Conservation (phyloP, 2,888 invertebrate species). For the Amblyjoppa fuscipennis region DNA sequence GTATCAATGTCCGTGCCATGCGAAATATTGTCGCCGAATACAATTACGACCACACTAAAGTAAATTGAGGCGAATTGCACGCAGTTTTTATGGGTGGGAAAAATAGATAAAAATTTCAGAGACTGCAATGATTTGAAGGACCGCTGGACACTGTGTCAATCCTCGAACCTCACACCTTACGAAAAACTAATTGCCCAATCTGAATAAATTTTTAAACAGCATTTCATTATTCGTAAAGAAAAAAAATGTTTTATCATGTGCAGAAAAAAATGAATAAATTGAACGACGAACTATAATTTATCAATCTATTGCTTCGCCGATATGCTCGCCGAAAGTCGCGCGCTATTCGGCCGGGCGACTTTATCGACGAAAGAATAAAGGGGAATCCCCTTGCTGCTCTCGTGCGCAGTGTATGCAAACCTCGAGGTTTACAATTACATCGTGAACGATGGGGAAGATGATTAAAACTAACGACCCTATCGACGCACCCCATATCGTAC, state of each 20-base stretch:
- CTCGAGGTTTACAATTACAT: constrained; percentile 48
- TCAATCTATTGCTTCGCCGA: not conserved
- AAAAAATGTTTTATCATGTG: not conserved
- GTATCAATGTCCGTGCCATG: too few species aligned
- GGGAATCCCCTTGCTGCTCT: constrained; percentile 2
- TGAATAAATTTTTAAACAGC: not conserved
- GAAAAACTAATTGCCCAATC: too few species aligned
- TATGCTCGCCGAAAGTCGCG: not conserved
- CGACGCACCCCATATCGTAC: constrained; percentile 38
- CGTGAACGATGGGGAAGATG: constrained; percentile 29
- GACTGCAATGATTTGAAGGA: too few species aligned
- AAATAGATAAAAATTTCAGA: too few species aligned
- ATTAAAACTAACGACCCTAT: constrained; percentile 50
- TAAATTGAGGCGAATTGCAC: too few species aligned
- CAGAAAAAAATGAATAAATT: not conserved
- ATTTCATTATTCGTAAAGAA: not conserved
- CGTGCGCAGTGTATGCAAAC: constrained; percentile 40
- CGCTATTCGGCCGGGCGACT: not conserved
- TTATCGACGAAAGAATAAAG: constrained; percentile 13
- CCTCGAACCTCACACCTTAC: too few species aligned
- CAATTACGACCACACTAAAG: too few species aligned
- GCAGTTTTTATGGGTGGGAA: too few species aligned
- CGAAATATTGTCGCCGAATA: too few species aligned
- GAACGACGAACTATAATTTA: not conserved
- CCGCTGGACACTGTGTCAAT: too few species aligned